Evolutionary conservation across 2,888 invertebrate genomes (phyloP).

Genomic region (Cremastinae sp.): DNA sequence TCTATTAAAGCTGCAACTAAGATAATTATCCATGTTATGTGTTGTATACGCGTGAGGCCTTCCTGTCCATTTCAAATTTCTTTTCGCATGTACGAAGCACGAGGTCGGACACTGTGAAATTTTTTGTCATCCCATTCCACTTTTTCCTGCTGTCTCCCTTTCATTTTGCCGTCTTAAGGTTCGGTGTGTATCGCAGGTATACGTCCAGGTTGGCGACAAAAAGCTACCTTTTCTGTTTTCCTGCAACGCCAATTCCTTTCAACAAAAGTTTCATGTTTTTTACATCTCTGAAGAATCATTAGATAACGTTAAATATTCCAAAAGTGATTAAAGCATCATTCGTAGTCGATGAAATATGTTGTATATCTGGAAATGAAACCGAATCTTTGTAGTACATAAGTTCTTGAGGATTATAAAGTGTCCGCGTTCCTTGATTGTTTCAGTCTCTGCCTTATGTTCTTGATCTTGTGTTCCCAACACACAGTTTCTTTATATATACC

Average conservation of each 20-base stretch:
- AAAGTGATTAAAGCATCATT: no score
- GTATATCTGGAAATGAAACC: no score
- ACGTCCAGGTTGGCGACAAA: conserved; percentile 21
- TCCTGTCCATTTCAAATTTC: conserved; percentile 32
- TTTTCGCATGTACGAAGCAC: conserved; percentile 25
- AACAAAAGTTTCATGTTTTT: no score
- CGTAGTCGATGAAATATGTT: no score
- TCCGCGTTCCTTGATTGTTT: no score
- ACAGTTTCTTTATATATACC: not conserved
- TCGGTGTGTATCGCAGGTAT: conserved; percentile 25
- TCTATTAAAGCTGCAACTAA: conserved; percentile 78
- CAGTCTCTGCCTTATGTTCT: no score
- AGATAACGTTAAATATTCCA: no score
- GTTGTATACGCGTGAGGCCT: conserved; percentile 51
- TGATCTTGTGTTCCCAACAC: no score
- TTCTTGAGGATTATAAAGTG: no score
- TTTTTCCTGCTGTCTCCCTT: conserved; percentile 14
- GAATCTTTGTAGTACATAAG: no score
- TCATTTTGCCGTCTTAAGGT: conserved; percentile 5
- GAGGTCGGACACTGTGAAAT: conserved; percentile 70
- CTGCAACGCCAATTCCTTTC: conserved; percentile 40
- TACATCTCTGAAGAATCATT: no score
- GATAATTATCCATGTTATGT: conserved; percentile 75
- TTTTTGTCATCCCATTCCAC: conserved; percentile 64
- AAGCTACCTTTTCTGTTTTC: conserved; percentile 45